These are phyloP conservation scores for Pasiphila rectangulata DNA, from an alignment of 2,888 invertebrate genomes.

Conservation along the genomic window DNA sequence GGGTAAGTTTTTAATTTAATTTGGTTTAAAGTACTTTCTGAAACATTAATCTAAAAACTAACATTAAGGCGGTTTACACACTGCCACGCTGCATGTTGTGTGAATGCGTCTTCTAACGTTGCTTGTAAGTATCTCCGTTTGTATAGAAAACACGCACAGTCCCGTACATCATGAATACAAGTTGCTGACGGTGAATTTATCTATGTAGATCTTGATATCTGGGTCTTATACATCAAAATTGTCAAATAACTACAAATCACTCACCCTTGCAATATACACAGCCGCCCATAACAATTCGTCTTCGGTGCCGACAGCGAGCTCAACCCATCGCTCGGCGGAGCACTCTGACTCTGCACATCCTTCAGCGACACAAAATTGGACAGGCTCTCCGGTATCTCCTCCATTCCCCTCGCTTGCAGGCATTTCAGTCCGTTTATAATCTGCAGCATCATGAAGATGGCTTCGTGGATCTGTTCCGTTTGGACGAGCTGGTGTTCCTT, in stretches of 20 bases:
- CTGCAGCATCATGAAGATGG: constrained; percentile 89
- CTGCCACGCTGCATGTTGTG: too few species aligned
- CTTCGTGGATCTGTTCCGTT: constrained; percentile 82
- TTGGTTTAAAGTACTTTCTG: too few species aligned
- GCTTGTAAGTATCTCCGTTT: too few species aligned
- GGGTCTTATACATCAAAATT: too few species aligned
- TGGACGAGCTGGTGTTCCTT: constrained; percentile 69
- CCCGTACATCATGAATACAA: too few species aligned
- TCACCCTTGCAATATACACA: constrained; percentile 89
- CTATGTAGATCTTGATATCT: too few species aligned
- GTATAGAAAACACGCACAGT: too few species aligned
- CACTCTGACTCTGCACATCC: constrained; percentile 69
- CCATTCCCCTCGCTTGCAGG: constrained; percentile 90
- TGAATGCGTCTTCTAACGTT: too few species aligned
- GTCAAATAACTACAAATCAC: constrained; percentile 35
- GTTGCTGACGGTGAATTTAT: too few species aligned
- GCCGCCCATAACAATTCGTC: constrained; percentile 79
- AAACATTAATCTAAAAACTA: too few species aligned
- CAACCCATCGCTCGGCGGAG: constrained; percentile 62
- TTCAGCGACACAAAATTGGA: constrained; percentile 87
- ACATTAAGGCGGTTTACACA: too few species aligned
- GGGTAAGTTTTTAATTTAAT: too few species aligned
- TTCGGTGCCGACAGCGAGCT: constrained; percentile 73
- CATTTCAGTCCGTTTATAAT: constrained; percentile 90
- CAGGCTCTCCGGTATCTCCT: constrained; percentile 86